Evolutionary conservation across 2,888 invertebrate genomes (phyloP).

Genomic region (Drosophila nr. fundita): DNA sequence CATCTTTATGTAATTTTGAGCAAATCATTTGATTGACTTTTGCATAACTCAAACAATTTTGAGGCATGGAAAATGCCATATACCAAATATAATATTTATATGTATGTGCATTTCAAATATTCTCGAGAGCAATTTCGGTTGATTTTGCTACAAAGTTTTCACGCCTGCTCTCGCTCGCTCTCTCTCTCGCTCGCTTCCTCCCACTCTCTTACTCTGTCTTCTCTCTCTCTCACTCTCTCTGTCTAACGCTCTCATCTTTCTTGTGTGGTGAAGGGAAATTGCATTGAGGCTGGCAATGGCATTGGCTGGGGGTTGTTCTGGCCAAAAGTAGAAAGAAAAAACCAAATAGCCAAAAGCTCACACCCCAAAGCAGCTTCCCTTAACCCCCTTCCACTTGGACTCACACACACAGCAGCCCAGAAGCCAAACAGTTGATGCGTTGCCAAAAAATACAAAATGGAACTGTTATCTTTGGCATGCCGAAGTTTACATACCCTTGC

Average conservation of each 20-base stretch:
- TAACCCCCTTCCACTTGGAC: slow-evolving; percentile 4
- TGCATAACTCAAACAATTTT: slow-evolving; percentile 43
- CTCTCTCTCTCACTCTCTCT: neutral
- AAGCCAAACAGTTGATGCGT: slow-evolving; percentile 60
- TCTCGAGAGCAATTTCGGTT: slow-evolving; percentile 11
- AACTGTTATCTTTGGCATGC: neutral
- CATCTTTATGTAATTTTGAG: slow-evolving; percentile 3
- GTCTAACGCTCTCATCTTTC: slow-evolving; percentile 33
- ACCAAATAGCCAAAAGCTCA: slow-evolving; percentile 38
- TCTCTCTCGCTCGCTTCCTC: neutral
- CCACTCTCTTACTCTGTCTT: neutral
- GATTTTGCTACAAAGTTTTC: slow-evolving; percentile 47
- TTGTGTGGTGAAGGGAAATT: slow-evolving; percentile 59
- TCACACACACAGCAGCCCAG: slow-evolving; percentile 28
- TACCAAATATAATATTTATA: neutral
- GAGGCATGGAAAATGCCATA: slow-evolving; percentile 10
- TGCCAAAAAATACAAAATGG: slow-evolving; percentile 62
- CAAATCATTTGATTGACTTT: slow-evolving; percentile 32
- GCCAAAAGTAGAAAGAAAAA: slow-evolving; percentile 36
- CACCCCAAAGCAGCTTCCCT: slow-evolving; percentile 7
- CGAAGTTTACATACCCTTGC: neutral
- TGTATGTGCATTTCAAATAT: slow-evolving; percentile 2
- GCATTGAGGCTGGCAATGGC: slow-evolving; percentile 83
- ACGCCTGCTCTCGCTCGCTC: slow-evolving; percentile 13
- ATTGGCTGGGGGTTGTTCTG: slow-evolving; percentile 74